A percentile compares a stretch with the other conserved stretches of the same genome.
Conservation (phyloP, 2,888 invertebrate genomes). For the Philereme transversata region DNA sequence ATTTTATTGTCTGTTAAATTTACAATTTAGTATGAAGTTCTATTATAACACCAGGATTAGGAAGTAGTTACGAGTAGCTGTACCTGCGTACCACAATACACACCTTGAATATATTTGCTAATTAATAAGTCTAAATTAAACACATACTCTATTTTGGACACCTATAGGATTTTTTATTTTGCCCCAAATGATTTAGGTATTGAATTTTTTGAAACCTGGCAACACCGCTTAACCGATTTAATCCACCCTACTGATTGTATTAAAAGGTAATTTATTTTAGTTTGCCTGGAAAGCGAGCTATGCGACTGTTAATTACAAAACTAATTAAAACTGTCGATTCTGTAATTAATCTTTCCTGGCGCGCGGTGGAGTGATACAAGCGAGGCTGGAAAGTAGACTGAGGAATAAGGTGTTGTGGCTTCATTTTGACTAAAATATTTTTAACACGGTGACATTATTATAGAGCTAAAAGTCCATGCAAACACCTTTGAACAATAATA, state of each 20-base stretch:
- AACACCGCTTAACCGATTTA: slow-evolving; percentile 51
- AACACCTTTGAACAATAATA: no score
- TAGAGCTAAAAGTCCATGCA: no score
- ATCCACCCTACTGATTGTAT: slow-evolving; percentile 69
- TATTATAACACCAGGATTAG: no score
- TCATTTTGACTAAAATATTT: no score
- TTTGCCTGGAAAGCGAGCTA: slow-evolving; percentile 65
- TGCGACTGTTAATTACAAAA: slow-evolving; percentile 78
- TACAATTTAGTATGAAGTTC: no score
- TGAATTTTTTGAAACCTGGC: slow-evolving; percentile 24
- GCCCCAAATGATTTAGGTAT: slow-evolving; percentile 15
- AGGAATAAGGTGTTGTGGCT: no score
- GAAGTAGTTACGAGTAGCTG: no score
- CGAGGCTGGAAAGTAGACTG: slow-evolving; percentile 5
- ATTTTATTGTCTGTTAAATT: no score
- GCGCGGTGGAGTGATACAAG: slow-evolving; percentile 18
- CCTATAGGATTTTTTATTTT: slow-evolving; percentile 2
- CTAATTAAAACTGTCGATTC: slow-evolving; percentile 82
- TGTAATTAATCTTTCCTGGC: slow-evolving; percentile 73
- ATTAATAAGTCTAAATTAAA: neutral
- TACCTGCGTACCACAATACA: no score
- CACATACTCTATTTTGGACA: neutral
- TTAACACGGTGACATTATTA: no score
- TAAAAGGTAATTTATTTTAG: slow-evolving; percentile 81
- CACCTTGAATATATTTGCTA: no score